Percentiles rank a stretch among this genome's conserved stretches.
Conservation (phyloP, 1,140 invertebrate genomes). For the Dinoponera quadriceps region DNA sequence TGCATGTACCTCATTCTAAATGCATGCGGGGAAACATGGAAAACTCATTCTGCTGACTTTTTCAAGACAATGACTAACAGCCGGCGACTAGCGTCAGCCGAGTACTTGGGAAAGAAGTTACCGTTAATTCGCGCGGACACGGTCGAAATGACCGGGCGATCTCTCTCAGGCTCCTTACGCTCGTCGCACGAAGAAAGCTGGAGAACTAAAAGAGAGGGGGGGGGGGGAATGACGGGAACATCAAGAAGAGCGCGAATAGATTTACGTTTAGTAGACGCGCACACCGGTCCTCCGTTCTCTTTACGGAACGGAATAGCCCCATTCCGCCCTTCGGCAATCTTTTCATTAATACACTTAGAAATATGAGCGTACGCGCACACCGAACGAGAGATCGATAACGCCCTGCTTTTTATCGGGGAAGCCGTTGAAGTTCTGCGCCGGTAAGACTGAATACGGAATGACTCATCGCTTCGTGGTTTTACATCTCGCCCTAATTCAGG, state of each 20-base stretch:
- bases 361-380: neutral
- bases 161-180: too few species aligned
- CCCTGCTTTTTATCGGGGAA: slow-evolving; percentile 43
- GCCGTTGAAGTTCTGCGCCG: slow-evolving; percentile 44
- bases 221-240: too few species aligned
- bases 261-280: too few species aligned
- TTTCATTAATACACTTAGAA: neutral
- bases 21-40: slow-evolving; percentile 13
- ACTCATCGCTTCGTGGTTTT: slow-evolving; percentile 52
- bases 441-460: slow-evolving; percentile 55
- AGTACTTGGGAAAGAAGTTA: neutral
- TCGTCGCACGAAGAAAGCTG: too few species aligned
- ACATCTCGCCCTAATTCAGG: slow-evolving; percentile 50
- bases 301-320: too few species aligned
- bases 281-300: too few species aligned
- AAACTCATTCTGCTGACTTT: slow-evolving; percentile 11
- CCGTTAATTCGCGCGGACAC: neutral
- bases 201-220: too few species aligned
- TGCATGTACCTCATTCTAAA: neutral
- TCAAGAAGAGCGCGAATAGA: too few species aligned
- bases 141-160: too few species aligned
- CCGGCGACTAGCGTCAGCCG: neutral
- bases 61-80: neutral
- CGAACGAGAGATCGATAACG: slow-evolving; percentile 21
- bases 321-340: slow-evolving; percentile 3